A percentile compares a stretch with the other conserved stretches of the same genome.
phyloP scores from a whole-genome alignment of 2,113 vertebrate genomes.

The Peucedramus taeniatus region DNA sequence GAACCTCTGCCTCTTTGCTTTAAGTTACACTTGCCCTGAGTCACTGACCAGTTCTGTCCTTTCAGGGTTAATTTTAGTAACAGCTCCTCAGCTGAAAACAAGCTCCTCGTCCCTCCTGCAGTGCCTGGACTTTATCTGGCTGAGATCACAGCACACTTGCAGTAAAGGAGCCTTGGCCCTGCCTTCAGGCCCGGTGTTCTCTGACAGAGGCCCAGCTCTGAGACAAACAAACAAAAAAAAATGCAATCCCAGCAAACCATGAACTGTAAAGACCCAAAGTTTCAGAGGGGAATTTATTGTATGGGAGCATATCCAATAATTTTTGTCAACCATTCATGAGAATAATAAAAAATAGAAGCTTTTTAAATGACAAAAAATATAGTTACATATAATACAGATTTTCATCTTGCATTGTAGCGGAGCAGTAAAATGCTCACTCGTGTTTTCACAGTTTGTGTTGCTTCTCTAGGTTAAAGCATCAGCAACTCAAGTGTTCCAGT shows the following conservation, averaged over 20 bases:
- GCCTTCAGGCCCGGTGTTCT: neutral
- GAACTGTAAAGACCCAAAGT: conserved; percentile 54
- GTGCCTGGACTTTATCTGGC: neutral
- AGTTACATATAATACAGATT: conserved; percentile 76
- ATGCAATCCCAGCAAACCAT: conserved; percentile 42
- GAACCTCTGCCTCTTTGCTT: neutral
- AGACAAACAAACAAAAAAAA: too few relatives aligned
- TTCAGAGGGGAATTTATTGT: conserved; percentile 75
- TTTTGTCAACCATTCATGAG: conserved; percentile 65
- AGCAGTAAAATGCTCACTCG: conserved; percentile 51
- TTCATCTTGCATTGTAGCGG: conserved; percentile 65
- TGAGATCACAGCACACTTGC: neutral
- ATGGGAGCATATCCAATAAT: conserved; percentile 65
- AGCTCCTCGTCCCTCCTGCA: neutral
- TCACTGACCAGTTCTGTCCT: neutral
- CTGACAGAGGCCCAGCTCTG: neutral
- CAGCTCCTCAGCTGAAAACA: neutral
- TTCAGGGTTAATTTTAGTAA: neutral
- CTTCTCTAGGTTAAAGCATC: conserved; percentile 60
- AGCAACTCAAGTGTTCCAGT: conserved; percentile 44
- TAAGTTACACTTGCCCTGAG: neutral
- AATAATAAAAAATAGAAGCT: conserved; percentile 77
- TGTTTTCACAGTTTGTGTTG: conserved; percentile 59
- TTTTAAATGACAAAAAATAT: conserved; percentile 68
- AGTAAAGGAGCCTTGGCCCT: neutral